A percentile compares a stretch with the other conserved stretches of the same genome.
phyloP scores from a whole-genome alignment of 2,113 vertebrate genomes.

The Equus przewalskii region DNA sequence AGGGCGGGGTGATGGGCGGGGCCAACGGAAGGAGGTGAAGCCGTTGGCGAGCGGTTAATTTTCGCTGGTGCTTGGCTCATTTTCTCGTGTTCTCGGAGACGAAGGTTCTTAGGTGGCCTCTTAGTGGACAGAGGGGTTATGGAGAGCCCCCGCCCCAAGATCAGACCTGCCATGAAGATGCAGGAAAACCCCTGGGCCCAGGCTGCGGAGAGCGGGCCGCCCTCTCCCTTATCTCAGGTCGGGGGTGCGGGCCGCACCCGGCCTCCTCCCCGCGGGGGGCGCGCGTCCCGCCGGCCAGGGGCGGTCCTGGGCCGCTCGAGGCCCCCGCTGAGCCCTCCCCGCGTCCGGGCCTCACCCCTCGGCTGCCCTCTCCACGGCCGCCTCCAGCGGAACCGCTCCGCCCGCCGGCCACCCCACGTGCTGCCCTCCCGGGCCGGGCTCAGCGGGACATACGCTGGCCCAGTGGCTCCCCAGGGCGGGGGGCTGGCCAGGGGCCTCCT shows the following conservation, averaged over 20 bases:
- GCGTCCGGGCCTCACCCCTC: not conserved
- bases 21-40: rapidly evolving
- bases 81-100: rapidly evolving
- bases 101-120: rapidly evolving
- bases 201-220: not conserved
- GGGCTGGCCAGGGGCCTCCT: no score
- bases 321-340: no score
- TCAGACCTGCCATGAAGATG: not conserved
- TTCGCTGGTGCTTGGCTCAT: rapidly evolving
- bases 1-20: not conserved
- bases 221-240: not conserved
- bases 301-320: no score
- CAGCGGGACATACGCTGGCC: no score
- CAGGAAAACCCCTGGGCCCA: not conserved
- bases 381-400: not conserved
- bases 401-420: not conserved
- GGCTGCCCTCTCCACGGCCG: no score
- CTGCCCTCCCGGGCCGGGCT: not conserved
- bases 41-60: not conserved
- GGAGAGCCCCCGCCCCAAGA: not conserved
- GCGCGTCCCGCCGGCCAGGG: not conserved
- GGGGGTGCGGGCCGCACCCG: not conserved
- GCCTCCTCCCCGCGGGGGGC: rapidly evolving
- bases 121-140: rapidly evolving
- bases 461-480: no score